These are phyloP conservation scores for Leptinotarsa tumamoca DNA, from an alignment of 2,888 invertebrate species.

Conservation along the genomic window DNA sequence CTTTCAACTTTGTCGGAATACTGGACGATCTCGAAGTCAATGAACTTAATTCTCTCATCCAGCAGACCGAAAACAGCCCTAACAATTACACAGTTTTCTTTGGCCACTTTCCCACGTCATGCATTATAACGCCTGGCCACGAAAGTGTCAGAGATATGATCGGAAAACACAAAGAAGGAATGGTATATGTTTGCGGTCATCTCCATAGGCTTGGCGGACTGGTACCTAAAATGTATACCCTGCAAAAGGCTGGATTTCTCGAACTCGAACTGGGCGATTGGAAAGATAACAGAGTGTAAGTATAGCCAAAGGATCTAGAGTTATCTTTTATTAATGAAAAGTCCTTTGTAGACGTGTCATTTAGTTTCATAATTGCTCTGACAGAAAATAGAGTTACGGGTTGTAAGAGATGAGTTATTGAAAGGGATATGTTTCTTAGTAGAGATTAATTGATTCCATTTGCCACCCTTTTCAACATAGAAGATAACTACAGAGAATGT, in stretches of 20 bases:
- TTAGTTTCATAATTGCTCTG: too few species aligned
- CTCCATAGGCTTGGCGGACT: slow-evolving; percentile 85
- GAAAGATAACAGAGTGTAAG: slow-evolving; percentile 88
- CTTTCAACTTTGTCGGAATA: slow-evolving; percentile 91
- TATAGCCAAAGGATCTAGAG: slow-evolving; percentile 25
- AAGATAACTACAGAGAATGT: too few species aligned
- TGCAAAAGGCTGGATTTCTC: slow-evolving; percentile 84
- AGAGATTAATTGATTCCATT: too few species aligned
- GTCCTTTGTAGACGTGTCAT: too few species aligned
- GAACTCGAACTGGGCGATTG: slow-evolving; percentile 93
- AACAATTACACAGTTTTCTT: slow-evolving; percentile 81
- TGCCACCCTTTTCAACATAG: too few species aligned
- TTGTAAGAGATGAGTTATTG: too few species aligned
- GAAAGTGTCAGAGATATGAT: slow-evolving; percentile 71
- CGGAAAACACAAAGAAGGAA: slow-evolving; percentile 72
- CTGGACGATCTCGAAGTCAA: slow-evolving; percentile 72
- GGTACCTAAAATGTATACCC: slow-evolving; percentile 86
- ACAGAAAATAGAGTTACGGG: too few species aligned
- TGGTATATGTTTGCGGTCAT: slow-evolving; percentile 91
- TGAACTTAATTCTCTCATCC: slow-evolving; percentile 70
- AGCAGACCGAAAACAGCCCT: slow-evolving; percentile 67
- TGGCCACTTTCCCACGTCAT: slow-evolving; percentile 93
- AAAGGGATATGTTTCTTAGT: too few species aligned
- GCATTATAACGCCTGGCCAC: slow-evolving; percentile 75
- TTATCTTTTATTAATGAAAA: too few species aligned